Evolutionary conservation across 2,113 vertebrate species (phyloP), one percentile per base, ranked within the genome.

Genomic region (Psophia crepitans): DNA sequence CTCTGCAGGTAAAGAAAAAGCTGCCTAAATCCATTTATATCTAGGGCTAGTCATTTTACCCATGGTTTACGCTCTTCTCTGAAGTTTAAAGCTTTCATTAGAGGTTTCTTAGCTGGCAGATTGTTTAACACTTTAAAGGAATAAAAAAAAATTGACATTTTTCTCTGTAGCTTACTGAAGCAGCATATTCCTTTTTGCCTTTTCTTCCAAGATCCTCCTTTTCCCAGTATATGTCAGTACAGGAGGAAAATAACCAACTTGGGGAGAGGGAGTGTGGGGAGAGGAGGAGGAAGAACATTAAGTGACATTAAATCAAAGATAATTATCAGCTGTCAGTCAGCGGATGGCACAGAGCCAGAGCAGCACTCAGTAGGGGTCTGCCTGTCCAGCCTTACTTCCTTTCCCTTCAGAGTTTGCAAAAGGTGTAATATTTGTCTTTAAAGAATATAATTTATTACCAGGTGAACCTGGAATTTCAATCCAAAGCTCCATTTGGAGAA

Each of bases 261-360:
- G 35, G 51, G 51, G 26, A 53, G 51, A 26, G 51, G 51, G 51
- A 53, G 39, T 63, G 19, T 17, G 46, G 20, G 26, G 13, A 15
- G 6, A 33, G 71, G 46, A 14, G 22, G 23, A 32, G 32, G 20
- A 11, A 68, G 78, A 84, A 80, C 73, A 79, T 78, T 73, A 94
- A 90, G 81, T 78, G 89, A 84, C 74, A 69, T 92, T 84, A 95
- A 93, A 86, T 88, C 83, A 90, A 89, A 75, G 89, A 66, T 95
- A 90, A 94, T 94, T 91, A 96, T 93, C 86, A 90, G 77, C 79
- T 88, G 83, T 76, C 92, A 84, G 71, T 93, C 83, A 93, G 64
- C 5, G 6, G 48, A 44, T 87, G 90, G 94, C 90, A 65, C 37
- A 35, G 57, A 93, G 94, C 80, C 83, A 92, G 83, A 76, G 83